phyloP scores from a whole-genome alignment of 2,797 vertebrate genomes.

The Notolabrus celidotus region DNA sequence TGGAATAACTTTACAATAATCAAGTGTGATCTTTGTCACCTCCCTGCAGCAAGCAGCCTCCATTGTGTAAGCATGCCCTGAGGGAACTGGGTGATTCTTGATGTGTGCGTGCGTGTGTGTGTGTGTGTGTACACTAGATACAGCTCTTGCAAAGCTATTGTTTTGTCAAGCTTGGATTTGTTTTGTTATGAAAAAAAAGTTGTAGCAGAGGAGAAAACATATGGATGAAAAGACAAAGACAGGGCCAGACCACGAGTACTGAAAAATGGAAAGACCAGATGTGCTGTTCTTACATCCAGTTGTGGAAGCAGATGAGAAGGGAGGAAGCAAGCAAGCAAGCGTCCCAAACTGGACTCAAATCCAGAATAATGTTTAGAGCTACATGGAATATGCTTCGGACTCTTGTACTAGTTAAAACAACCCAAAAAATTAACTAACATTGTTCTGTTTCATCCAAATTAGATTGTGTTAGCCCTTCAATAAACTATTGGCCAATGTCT shows the following conservation, averaged over 20 bases:
- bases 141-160: slow-evolving; percentile 34
- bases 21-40: slow-evolving; percentile 26
- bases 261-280: slow-evolving; percentile 55
- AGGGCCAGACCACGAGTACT: slow-evolving; percentile 38
- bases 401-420: too few relatives aligned
- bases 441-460: too few relatives aligned
- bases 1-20: slow-evolving; percentile 32
- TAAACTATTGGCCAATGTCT: too few relatives aligned
- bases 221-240: slow-evolving; percentile 4
- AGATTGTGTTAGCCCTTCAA: too few relatives aligned
- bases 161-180: slow-evolving; percentile 48
- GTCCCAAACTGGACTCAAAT: slow-evolving; percentile 16
- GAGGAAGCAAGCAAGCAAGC: neutral
- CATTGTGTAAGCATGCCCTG: slow-evolving; percentile 2
- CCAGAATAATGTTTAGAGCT: slow-evolving; percentile 1
- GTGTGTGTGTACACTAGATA: slow-evolving; percentile 37
- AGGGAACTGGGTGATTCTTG: neutral
- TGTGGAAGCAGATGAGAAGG: slow-evolving; percentile 2
- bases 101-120: neutral
- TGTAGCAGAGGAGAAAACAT: neutral
- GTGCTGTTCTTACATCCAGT: slow-evolving; percentile 28
- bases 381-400: slow-evolving; percentile 2
- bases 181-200: neutral
- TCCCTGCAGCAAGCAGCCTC: neutral
- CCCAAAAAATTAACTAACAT: too few relatives aligned